A percentile compares a stretch with the other conserved stretches of the same genome.
Evolutionary conservation across 2,888 invertebrate species (phyloP).

Genomic region (Drosophila mulleri): DNA sequence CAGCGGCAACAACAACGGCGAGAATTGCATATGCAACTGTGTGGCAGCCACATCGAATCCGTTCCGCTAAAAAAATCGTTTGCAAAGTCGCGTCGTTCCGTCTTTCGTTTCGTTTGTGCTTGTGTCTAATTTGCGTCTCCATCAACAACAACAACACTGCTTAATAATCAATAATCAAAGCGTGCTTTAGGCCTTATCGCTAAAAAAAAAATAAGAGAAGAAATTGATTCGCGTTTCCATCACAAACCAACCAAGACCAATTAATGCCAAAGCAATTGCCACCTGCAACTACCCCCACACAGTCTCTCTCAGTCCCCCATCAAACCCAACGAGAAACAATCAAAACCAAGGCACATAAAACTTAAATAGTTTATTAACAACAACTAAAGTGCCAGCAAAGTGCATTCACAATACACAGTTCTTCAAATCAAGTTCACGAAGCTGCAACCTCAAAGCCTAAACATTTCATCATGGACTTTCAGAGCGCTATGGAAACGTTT

Average conservation of each 20-base stretch:
- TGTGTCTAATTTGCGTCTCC: conserved; percentile 69
- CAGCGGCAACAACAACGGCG: not conserved
- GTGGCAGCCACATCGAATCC: conserved; percentile 58
- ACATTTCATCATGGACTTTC: conserved; percentile 93
- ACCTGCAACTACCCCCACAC: not conserved
- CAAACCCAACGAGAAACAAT: conserved; percentile 6
- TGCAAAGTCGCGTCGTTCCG: conserved; percentile 24
- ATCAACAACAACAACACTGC: conserved; percentile 6
- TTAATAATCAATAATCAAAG: conserved; percentile 57
- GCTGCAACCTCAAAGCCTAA: not conserved
- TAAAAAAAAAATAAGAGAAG: conserved; percentile 7
- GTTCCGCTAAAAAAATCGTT: conserved; percentile 53
- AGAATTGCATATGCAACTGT: conserved; percentile 15
- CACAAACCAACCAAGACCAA: conserved; percentile 51
- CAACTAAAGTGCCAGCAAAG: conserved; percentile 10
- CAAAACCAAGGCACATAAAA: conserved; percentile 2
- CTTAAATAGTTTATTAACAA: conserved; percentile 7
- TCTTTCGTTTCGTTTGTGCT: conserved; percentile 34
- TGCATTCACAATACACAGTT: conserved; percentile 19
- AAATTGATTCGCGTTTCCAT: conserved; percentile 31
- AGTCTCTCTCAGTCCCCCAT: not conserved
- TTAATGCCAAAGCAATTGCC: conserved; percentile 67
- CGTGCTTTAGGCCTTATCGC: conserved; percentile 67
- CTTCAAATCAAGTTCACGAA: conserved; percentile 6
- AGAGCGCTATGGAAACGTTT: conserved; percentile 99